These are phyloP conservation scores for Montipora sp. DNA, from an alignment of 64 coral and sea anemone species.

Conservation along the genomic window DNA sequence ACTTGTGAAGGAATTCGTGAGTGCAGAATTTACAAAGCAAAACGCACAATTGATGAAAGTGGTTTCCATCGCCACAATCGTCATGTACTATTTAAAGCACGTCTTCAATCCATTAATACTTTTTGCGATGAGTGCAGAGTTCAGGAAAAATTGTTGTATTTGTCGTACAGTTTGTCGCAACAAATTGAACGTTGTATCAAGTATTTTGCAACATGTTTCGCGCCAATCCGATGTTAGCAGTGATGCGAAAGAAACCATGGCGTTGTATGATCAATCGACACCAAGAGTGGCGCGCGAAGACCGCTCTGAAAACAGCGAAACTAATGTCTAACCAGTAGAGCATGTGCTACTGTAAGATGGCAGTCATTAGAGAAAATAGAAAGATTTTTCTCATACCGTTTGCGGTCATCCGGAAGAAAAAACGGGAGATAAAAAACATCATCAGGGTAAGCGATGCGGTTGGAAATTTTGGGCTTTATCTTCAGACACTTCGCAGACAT, in stretches of 20 bases:
- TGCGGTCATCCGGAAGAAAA: too few species aligned
- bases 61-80: slow-evolving; percentile 20
- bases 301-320: background rate
- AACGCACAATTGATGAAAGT: slow-evolving; percentile 2
- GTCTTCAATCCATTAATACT: slow-evolving; percentile 87
- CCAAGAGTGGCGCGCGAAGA: background rate
- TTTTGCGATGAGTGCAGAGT: slow-evolving; percentile 89
- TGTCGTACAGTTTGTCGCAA: background rate
- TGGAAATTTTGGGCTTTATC: too few species aligned
- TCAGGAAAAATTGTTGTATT: slow-evolving; percentile 41
- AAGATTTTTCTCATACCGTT: too few species aligned
- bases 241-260: background rate
- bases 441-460: too few species aligned
- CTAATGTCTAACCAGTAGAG: background rate
- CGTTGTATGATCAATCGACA: background rate
- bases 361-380: too few species aligned
- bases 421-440: too few species aligned
- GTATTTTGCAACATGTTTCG: background rate
- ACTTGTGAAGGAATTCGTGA: slow-evolving; percentile 55
- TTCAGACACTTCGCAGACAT: too few species aligned
- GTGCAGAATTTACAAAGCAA: background rate
- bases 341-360: background rate
- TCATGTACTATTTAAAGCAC: slow-evolving; percentile 88
- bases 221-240: background rate
- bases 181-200: background rate